phyloP scores from a whole-genome alignment of 2,113 vertebrate genomes.

The Vombatus ursinus region DNA sequence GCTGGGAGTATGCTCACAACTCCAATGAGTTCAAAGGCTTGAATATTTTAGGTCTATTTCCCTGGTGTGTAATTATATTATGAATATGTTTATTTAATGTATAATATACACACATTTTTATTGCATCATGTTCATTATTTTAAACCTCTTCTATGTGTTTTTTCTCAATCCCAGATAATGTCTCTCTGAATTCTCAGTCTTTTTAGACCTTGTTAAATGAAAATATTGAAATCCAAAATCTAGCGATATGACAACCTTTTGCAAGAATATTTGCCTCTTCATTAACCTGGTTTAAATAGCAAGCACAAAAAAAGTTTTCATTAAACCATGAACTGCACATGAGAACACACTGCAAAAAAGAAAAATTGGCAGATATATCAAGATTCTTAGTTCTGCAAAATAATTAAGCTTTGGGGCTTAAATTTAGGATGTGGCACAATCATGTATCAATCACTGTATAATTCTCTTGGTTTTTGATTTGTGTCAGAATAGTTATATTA shows the following conservation, averaged over 20 bases:
- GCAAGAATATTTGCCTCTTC: constrained; percentile 19
- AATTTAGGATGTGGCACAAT: neutral
- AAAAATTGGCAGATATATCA: constrained; percentile 1
- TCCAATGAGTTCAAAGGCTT: constrained; percentile 32
- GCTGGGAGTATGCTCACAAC: neutral
- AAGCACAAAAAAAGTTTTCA: constrained; percentile 14
- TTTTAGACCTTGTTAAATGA: constrained; percentile 6
- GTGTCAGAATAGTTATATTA: constrained; percentile 19
- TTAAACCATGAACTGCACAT: neutral
- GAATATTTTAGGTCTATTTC: neutral
- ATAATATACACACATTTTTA: neutral
- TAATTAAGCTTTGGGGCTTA: neutral
- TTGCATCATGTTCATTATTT: neutral
- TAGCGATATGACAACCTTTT: neutral
- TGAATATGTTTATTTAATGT: neutral
- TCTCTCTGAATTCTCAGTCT: neutral
- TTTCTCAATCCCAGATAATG: neutral
- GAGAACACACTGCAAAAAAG: neutral
- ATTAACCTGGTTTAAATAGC: constrained; percentile 1
- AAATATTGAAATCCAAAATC: neutral
- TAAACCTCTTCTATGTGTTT: neutral
- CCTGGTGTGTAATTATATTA: neutral
- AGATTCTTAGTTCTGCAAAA: constrained; percentile 14
- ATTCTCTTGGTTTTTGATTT: neutral
- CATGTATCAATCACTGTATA: neutral